Evolutionary conservation across 2,797 vertebrate genomes (phyloP).

Genomic region (Melopsittacus undulatus): DNA sequence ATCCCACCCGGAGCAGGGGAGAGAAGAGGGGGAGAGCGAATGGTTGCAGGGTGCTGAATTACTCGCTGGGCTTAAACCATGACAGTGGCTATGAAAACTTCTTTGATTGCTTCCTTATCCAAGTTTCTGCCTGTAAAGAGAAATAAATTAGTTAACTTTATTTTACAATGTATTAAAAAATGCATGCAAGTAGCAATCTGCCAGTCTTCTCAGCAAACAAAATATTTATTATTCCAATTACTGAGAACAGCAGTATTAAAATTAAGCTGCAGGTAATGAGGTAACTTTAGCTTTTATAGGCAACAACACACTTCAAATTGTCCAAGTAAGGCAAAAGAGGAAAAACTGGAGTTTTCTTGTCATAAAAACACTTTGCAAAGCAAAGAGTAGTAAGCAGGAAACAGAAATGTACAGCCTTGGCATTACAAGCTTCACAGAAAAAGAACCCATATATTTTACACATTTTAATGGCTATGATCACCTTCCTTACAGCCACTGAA

Average conservation of each 20-base stretch:
- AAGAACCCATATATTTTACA: not conserved
- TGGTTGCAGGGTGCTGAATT: not conserved
- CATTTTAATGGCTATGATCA: not conserved
- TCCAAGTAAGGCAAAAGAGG: not conserved
- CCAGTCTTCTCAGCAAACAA: not conserved
- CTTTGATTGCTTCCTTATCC: conserved; percentile 86
- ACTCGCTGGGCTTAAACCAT: not conserved
- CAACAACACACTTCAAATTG: not conserved
- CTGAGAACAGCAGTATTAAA: not conserved
- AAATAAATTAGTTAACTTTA: conserved; percentile 19
- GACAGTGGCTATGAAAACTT: conserved; percentile 79
- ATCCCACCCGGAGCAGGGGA: not conserved
- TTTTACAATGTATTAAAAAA: not conserved
- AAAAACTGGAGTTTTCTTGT: not conserved
- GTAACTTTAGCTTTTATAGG: not conserved
- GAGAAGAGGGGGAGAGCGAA: not conserved
- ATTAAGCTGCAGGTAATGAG: not conserved
- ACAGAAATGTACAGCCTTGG: not conserved
- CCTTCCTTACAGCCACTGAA: not conserved
- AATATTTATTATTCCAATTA: not conserved
- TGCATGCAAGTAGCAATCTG: not conserved
- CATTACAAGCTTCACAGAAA: not conserved
- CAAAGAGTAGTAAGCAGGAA: not conserved
- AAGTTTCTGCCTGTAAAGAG: conserved; percentile 87
- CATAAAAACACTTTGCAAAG: not conserved